Evolutionary conservation across 2,797 vertebrate genomes (phyloP).

Genomic region (Anguilla marmorata): DNA sequence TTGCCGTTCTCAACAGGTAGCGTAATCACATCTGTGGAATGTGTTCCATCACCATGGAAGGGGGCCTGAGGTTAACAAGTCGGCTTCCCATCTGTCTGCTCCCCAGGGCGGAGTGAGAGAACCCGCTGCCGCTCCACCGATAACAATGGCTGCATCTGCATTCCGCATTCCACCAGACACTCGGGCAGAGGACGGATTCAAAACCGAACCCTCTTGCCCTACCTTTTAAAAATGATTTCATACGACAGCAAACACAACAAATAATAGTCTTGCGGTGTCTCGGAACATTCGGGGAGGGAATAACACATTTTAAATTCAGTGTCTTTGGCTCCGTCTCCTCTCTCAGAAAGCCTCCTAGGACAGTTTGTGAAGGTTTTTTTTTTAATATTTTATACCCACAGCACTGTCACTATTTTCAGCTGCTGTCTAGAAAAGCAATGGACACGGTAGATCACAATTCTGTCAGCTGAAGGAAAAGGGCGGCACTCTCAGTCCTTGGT

Average conservation of each 20-base stretch:
- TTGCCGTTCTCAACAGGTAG: constrained; percentile 18
- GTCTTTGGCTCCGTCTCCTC: not conserved
- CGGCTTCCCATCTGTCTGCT: constrained; percentile 21
- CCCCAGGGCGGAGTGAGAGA: not conserved
- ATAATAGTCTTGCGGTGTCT: not conserved
- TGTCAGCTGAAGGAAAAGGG: not conserved
- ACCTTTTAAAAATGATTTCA: not conserved
- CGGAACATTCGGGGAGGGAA: not conserved
- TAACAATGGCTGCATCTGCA: not conserved
- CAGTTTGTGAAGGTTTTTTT: not conserved
- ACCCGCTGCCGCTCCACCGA: not conserved
- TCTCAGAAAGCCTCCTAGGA: not conserved
- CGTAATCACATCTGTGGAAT: constrained; percentile 20
- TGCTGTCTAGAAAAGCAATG: not conserved
- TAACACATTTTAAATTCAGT: not conserved
- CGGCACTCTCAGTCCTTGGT: not conserved
- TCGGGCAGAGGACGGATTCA: not conserved
- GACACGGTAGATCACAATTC: not conserved
- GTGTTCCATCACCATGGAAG: not conserved
- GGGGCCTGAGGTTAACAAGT: constrained; percentile 18
- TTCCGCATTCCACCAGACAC: not conserved
- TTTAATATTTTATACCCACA: not conserved
- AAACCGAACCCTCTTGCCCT: not conserved
- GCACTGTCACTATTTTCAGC: constrained; percentile 11
- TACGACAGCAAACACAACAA: not conserved